Percentiles rank a stretch among this genome's conserved stretches.
Conservation (phyloP, 2,113 vertebrate species). For the Hyperoodon ampullatus region DNA sequence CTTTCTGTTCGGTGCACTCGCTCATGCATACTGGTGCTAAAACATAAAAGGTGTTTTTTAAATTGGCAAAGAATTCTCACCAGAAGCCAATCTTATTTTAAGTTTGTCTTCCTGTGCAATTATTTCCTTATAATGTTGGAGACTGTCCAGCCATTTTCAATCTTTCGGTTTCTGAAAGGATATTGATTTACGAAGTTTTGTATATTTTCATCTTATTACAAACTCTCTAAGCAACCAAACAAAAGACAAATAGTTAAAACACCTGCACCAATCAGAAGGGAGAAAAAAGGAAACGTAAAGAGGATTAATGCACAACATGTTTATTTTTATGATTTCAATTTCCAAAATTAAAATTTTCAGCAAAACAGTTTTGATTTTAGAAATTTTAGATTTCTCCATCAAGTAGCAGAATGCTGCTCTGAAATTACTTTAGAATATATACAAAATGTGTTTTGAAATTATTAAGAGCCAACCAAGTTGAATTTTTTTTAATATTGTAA, state of each 20-base stretch:
- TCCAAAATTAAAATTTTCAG: constrained; percentile 53
- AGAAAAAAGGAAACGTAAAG: neutral
- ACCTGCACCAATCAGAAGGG: neutral
- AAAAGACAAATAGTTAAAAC: constrained; percentile 26
- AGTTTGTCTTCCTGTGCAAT: neutral
- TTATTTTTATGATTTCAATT: constrained; percentile 51
- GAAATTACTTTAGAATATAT: constrained; percentile 10
- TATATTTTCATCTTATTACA: constrained; percentile 19
- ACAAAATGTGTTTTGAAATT: constrained; percentile 25
- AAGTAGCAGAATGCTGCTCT: constrained; percentile 9
- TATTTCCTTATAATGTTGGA: neutral
- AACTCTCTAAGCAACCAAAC: constrained; percentile 23
- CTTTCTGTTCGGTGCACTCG: constrained; percentile 95
- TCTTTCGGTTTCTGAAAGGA: neutral
- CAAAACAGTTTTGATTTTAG: neutral
- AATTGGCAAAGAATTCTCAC: constrained; percentile 59
- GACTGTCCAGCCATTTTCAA: neutral
- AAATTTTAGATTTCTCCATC: neutral
- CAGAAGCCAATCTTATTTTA: constrained; percentile 18
- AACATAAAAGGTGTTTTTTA: constrained; percentile 79
- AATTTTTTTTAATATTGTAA: constrained; percentile 16
- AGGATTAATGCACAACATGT: neutral
- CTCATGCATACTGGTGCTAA: constrained; percentile 94
- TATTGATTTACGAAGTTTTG: neutral
- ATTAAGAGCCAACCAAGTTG: neutral